Base-by-base conservation (phyloP, 2,113 vertebrate genomes). In the Bolborhynchus lineola region DNA sequence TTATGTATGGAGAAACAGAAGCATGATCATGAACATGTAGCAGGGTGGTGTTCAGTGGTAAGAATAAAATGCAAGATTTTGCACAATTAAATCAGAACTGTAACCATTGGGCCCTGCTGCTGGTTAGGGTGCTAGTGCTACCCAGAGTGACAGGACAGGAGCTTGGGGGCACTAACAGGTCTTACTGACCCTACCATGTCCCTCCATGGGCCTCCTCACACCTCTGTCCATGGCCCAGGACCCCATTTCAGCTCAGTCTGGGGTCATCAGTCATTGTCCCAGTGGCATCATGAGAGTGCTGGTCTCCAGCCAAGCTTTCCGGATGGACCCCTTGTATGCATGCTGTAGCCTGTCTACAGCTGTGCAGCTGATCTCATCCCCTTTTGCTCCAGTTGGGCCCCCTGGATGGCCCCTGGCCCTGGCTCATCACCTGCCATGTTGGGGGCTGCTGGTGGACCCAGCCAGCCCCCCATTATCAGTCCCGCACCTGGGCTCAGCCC, bases 241-340 rank as follows among this genome's bases (percentile, higher is more conserved):
- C 16, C 14, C 46, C 39, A 29, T 11, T 53, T 49, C 62, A 69
- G n/a, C n/a, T 62, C 65, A 92, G 55, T 12, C 50, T 44, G 49
- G 35, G 4, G 5, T 39, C 53, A 81, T 17, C 68, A 29, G 39
- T 31, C 47, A 16, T 68, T 39, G 41, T 28, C 10, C 37, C 37
- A 26, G 11, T 3, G 55, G 28, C 37, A 83, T 24, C 33, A 9
- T 2, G 8, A 1, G 2, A 64, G 17, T 4, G 6, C 9, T 3
- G 1, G 59, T 25, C 49, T 60, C 44, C 69, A 69, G 68, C 26
- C 52, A 4, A 3, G 17, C 25, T 53, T 39, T 42, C n/a, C 10
- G 28, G 44, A 13, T 11, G 18, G 18, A 42, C 8, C 7, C 19
- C 25, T 14, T 31, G 13, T 55, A 57, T 4, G 9, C 16, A 13